Evolutionary conservation across 2,888 invertebrate genomes (phyloP), one percentile per base, ranked within the genome.

Genomic region (Isotomurus palustris): DNA sequence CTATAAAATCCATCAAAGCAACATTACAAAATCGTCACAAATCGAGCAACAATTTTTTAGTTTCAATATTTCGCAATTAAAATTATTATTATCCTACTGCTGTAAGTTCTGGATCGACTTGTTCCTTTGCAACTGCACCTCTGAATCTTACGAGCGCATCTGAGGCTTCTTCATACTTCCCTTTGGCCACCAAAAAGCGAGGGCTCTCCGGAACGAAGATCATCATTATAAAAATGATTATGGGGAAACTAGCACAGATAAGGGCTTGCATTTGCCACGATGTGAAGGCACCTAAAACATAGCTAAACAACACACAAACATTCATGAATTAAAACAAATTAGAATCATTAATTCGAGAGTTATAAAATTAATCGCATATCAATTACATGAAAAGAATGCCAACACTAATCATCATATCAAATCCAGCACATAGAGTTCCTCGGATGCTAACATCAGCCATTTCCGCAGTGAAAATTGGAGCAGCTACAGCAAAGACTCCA

Each of bases 401-500:
- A 17, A 66, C 50, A 19, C 56, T 58, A 6, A 92, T 79, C 82
- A 88, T 86, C 27, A 94, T 76, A 73, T 94, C 93, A 73, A 91
- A 91, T 72, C 86, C 89, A 45, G 89, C 87, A 2, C 92, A 92
- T 0, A 94, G 76, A 0, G 84, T 82, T 1, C 94, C 95, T 54
- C 94, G 81, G 68, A 91, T 85, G 27, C 85, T 83, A 67, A 85
- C 87, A 69, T 91, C 86, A 0, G 91, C 84, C 49, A 91, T 90
- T 79, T 95, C 95, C 36, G 84, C 86, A 3, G 85, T 86, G 73
- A 90, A 91, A 63, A 91, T 82, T 0, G 94, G 92, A 0, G 86
- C 87, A 0, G 87, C 85, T 14, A 90, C 84, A 71, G 89, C 89
- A 72, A 87, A 87, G 2, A 89, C 86, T 22, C 91, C 91, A 25